Base-by-base conservation (phyloP, 2,113 vertebrate genomes). In the Melanostigma gelatinosum region DNA sequence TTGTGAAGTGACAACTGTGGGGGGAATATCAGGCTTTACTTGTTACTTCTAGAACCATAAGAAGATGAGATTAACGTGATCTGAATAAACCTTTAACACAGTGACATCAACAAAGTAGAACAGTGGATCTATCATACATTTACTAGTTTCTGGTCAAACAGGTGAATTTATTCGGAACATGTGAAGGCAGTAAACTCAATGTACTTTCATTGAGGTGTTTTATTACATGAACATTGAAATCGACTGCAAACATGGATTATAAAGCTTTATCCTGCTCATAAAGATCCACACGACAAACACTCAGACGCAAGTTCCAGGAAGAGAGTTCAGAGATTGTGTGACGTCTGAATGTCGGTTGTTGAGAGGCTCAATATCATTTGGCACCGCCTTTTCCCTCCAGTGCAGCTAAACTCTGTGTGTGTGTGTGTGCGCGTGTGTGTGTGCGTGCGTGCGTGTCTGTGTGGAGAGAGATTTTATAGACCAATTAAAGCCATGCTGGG, bases 381-480 rank as follows among this genome's bases (percentile, higher is more conserved):
- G 65, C 60, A 18, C 64, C 60, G n/a, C 61, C 54, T 73, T 62
- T 48, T 24, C 46, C 60, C 85, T 50, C 75, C 65, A 65, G 54
- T 61, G 4, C 12, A 61, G 82, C 58, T 50, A 61, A 68, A 32
- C 16, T 55, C 6, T 20, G 20, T 61, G 67, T 70, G 71, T 78
- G 60, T 34, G 67, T 70, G 71, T 78, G 60, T 85, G 22, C 29
- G 15, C 9, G 38, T 40, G 38, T 40, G 38, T 40, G 20, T 58
- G 68, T 20, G 20, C 58, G 67, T 67, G 71, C 77, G 60, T 85
- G 22, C 29, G 15, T 40, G 38, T 40, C 8, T 40, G 38, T 40
- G 20, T 62, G 68, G 32, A 32, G 32, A 6, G 67, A 72, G 79
- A 77, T 60, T 93, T 92, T 89, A 91, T 83, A 38, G 87, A 67